Evolutionary conservation across 92 coral and sea anemone species (phyloP), one percentile per base, ranked within the genome.

Genomic region (Parazoanthus darwini): DNA sequence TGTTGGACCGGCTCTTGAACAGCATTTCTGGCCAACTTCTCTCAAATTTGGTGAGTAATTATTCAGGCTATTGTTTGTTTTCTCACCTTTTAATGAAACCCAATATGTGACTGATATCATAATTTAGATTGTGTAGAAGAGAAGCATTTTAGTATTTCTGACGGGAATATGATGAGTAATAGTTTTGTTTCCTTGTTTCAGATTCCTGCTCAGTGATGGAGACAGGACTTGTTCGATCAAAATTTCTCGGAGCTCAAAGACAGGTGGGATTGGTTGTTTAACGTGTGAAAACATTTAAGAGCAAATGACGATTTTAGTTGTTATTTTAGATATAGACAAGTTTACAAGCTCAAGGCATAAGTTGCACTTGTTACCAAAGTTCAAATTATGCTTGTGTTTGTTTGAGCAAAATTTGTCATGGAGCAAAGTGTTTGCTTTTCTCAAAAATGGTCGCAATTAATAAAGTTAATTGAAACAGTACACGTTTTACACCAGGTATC

Each of bases 1-100:
- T 81, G 89, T 80, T 87, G 96, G 96, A 23, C 92, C 98, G 79
- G 88, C 94, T 8, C 91, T 91, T 54, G 99, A 97, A 86, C 98
- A 97, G 89, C 96, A 94, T 77, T 93, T 85, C 63, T 95, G 99
- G 98, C 97, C 99, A 76, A 95, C 99, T 3, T 92, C 99, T 73
- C 93, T 97, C 38, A 94, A 93, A 72, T 97, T 97, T 94, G 99
- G 99, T 97, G 36, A 89, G 98, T 77, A 72, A n/a, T 29, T 86
- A 9, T 10, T 67, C 8, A 29, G 33, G 33, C 11, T 59, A 2
- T 44, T 56, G 74, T 54, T 39, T 36, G 11, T 38, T 42, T 80
- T 22, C 70, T 18, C 16, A 3, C 70, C 70, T 20, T 23, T 18
- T 63, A 63, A 22, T 3, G 70, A 63, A 18, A 63, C 26, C 26